Evolutionary conservation across 2,888 invertebrate genomes (phyloP), one percentile per base, ranked within the genome.

Genomic region (Glaucopsyche alexis): DNA sequence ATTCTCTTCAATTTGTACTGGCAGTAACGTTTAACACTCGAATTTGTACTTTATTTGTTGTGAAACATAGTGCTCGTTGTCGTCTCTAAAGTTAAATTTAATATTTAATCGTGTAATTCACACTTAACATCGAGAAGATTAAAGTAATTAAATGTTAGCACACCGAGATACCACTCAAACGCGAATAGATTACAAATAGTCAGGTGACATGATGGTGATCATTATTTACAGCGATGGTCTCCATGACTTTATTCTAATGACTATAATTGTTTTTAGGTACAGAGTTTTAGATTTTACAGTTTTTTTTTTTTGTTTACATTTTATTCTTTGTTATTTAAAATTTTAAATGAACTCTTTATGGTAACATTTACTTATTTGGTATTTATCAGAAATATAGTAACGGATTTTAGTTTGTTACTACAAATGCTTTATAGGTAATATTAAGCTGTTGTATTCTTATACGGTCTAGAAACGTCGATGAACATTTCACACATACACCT

Each of bases 21-120:
- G 87, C 87, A 87, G 85, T 92, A 88, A 85, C 81, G 81, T 45
- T 86, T 86, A 88, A 91, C 88, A 91, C 91, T 90, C 91, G 84
- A 89, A 89, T 93, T 93, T 93, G 93, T 93, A 93, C 93, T 93
- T 87, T 93, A 87, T 86, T 89, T 88, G 80, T 85, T 84, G 81
- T 83, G 84, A 80, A 78, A 82, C 82, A 85, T 81, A 87, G 89
- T 87, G 89, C 91, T 91, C 91, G 85, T 89, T 89, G 86, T 85
- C 83, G 81, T 79, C 77, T 78, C 75, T 76, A 76, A 14, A 74
- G 74, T 71, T 73, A 72, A 64, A 72, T 72, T 71, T 69, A 73
- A 75, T 67, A 72, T 29, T 29, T 29, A 29, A 29, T 16, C 42
- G 72, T 72, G 72, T 72, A 50, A 50, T 66, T 66, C 84, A 89